Percentiles rank a stretch among this genome's conserved stretches.
These are phyloP conservation scores for Zosterops hypoxanthus DNA, from an alignment of 2,113 vertebrate species.

Conservation along the genomic window DNA sequence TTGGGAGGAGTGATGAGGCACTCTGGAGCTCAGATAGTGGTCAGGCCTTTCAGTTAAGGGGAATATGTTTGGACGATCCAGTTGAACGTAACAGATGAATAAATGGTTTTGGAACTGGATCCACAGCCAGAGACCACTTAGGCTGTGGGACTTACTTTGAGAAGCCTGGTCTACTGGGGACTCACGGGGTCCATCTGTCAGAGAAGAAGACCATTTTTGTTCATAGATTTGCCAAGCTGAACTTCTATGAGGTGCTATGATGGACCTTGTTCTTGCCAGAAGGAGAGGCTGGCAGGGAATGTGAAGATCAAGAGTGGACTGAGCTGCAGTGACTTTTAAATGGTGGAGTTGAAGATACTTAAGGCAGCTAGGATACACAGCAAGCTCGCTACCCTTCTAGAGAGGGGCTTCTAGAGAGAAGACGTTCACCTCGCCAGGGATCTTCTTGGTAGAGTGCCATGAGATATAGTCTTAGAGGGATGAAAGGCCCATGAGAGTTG, in stretches of 20 bases:
- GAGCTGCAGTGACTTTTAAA: background rate
- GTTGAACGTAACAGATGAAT: background rate
- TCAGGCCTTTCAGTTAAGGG: background rate
- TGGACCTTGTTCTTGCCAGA: background rate
- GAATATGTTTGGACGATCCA: background rate
- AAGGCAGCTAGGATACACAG: no score
- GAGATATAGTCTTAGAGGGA: background rate
- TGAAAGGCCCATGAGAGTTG: background rate
- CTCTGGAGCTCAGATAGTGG: background rate
- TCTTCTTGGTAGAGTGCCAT: background rate
- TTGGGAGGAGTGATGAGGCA: background rate
- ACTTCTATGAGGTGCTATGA: background rate
- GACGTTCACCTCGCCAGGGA: background rate
- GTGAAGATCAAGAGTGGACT: background rate
- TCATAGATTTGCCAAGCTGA: background rate
- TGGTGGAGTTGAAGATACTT: background rate
- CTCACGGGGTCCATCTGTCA: rapidly evolving
- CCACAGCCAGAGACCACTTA: background rate
- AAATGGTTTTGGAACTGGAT: background rate
- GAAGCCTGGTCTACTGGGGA: background rate
- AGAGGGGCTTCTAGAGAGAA: background rate
- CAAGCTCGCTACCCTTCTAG: background rate
- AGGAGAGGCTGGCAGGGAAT: rapidly evolving
- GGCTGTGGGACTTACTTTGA: background rate
- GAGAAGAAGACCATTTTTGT: background rate